Base-by-base conservation (phyloP, 2,797 vertebrate species). In the Gastrophryne carolinensis region DNA sequence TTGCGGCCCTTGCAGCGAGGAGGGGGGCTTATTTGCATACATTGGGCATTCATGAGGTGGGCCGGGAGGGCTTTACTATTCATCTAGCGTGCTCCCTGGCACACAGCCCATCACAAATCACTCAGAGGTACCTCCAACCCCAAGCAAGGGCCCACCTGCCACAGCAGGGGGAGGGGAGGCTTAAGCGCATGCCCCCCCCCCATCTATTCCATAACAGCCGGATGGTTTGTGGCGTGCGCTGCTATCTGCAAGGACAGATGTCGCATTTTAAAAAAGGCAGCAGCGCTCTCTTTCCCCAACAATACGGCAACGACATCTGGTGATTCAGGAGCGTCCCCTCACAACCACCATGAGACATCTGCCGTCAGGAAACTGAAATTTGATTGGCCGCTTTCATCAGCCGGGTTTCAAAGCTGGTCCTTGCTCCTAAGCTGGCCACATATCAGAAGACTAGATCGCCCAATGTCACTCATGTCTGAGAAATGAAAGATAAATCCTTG, bases 111-210 rank as follows among this genome's bases (percentile, higher is more conserved):
- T 66, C 62, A 58, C 53, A 47, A 66, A 66, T 66, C 72, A 74
- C 50, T 53, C 7, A 66, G 72, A 66, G 62, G 62, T 57, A 66
- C 49, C 57, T 58, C 35, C 21, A 17, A 32, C 52, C 57, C 19
- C 8, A 32, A 11, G 24, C 19, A 52, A 26, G 27, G n/a, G 21
- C 37, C 35, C 72, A 74, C 72, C 72, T 74, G 72, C 72, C 26
- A 3, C 15, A 15, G 72, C 15, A 15, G 72, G 49, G 52, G 62
- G 60, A 32, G 13, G 58, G 70, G 26, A 60, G 17, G 21, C 21
- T 9, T 6, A 27, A 21, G 2, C 8, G 5, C 53, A 70, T 47
- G 26, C 89, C 87, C 84, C 34, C 23, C 9, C 27, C 30, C 27
- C 27, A 2, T 1, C 8, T 11, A 1, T 24, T 10, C 3, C 34